A percentile compares a stretch with the other conserved stretches of the same genome.
Conservation (phyloP, 2,888 invertebrate species). For the Drosophila quinaria region DNA sequence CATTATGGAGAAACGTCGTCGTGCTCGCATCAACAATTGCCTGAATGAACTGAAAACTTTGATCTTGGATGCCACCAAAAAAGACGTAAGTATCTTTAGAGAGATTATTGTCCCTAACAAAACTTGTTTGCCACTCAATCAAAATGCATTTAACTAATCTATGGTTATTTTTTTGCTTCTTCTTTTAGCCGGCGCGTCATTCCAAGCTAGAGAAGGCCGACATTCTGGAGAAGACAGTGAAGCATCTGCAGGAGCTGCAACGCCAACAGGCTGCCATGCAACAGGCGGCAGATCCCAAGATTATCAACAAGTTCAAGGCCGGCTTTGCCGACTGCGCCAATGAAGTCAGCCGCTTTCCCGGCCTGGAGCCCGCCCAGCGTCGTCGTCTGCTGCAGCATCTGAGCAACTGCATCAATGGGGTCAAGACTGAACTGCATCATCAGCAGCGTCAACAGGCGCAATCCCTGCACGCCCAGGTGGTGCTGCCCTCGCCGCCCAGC, state of each 20-base stretch:
- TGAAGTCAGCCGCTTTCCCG: slow-evolving; percentile 92
- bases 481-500: slow-evolving; percentile 86
- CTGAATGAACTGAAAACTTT: slow-evolving; percentile 94
- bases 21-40: slow-evolving; percentile 96
- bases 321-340: slow-evolving; percentile 96
- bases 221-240: slow-evolving; percentile 97
- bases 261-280: slow-evolving; percentile 94
- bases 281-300: slow-evolving; percentile 93
- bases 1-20: slow-evolving; percentile 95
- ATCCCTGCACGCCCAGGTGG: slow-evolving; percentile 87
- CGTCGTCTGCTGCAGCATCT: slow-evolving; percentile 92
- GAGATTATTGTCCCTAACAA: not conserved
- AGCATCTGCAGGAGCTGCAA: slow-evolving; percentile 95
- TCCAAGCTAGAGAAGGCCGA: slow-evolving; percentile 98
- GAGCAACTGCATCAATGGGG: slow-evolving; percentile 89
- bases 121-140: not conserved
- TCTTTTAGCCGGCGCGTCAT: slow-evolving; percentile 94
- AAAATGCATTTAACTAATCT: slow-evolving; percentile 29
- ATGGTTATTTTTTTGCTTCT: slow-evolving; percentile 24
- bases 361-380: slow-evolving; percentile 90
- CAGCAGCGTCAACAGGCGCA: slow-evolving; percentile 82
- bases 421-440: slow-evolving; percentile 84
- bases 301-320: slow-evolving; percentile 93
- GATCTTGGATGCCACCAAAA: slow-evolving; percentile 93
- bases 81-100: slow-evolving; percentile 91